A percentile compares a stretch with the other conserved stretches of the same genome.
Conservation (phyloP, 2,797 vertebrate species). For the Paramormyrops hopkinsi region DNA sequence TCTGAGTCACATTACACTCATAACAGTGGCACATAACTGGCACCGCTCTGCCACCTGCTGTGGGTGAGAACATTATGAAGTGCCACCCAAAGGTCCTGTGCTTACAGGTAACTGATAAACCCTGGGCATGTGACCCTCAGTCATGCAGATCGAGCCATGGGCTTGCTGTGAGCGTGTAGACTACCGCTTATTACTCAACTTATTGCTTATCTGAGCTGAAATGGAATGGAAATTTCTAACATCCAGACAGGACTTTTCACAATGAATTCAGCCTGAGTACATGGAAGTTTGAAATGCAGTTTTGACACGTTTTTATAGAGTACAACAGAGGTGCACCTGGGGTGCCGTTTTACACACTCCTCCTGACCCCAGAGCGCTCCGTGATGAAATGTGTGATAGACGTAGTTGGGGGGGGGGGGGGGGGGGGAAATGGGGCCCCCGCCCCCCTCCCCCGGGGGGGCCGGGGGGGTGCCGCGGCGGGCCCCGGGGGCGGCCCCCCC, state of each 20-base stretch:
- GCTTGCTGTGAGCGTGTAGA: background rate
- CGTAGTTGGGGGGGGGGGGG: background rate
- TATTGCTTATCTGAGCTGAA: background rate
- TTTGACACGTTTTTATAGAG: background rate
- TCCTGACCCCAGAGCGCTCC: background rate
- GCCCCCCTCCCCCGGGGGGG: too few relatives aligned
- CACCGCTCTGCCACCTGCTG: background rate
- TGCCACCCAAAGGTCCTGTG: background rate
- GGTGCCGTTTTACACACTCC: background rate
- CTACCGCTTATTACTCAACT: background rate
- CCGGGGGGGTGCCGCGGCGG: too few relatives aligned
- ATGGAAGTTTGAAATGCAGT: background rate
- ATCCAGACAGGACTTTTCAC: background rate
- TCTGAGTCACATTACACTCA: background rate
- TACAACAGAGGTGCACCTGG: background rate
- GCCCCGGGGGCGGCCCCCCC: too few relatives aligned
- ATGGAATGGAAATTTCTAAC: background rate
- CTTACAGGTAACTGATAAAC: background rate
- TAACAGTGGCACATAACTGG: background rate
- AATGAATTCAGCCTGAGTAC: background rate
- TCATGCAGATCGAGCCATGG: background rate
- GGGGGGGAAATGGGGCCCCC: background rate
- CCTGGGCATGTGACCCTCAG: background rate
- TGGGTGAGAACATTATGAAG: background rate
- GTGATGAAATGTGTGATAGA: slow-evolving; percentile 7